Conservation (phyloP, 23 tunicate species). For the Oikopleura albicans region DNA sequence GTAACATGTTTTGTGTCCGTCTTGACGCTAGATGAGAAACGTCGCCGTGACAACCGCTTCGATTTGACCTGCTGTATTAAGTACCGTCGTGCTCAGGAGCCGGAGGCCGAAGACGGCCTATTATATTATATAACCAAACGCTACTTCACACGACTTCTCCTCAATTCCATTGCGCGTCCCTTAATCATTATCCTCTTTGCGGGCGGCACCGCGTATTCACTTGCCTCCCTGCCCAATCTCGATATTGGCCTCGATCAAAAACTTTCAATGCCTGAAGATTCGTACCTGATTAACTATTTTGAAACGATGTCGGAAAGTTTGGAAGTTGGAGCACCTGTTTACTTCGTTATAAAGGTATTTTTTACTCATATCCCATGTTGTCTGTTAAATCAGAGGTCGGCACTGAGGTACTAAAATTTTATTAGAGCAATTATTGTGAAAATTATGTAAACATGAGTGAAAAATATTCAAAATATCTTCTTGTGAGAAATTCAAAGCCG, state of each 20-base stretch:
- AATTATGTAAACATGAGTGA: too few relatives aligned
- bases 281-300: slow-evolving; percentile 61
- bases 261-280: slow-evolving; percentile 66
- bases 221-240: slow-evolving; percentile 25
- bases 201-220: slow-evolving; percentile 40
- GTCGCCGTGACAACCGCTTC: slow-evolving; percentile 33
- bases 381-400: too few relatives aligned
- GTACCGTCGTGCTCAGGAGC: not conserved
- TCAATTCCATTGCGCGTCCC: not conserved
- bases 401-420: too few relatives aligned
- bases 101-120: not conserved
- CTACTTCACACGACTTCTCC: not conserved
- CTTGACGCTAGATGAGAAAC: slow-evolving; percentile 49
- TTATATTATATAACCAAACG: not conserved
- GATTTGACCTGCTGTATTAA: not conserved
- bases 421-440: too few relatives aligned
- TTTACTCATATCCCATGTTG: too few relatives aligned
- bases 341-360: slow-evolving; percentile 78
- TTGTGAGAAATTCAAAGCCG: too few relatives aligned
- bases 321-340: slow-evolving; percentile 79
- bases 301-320: slow-evolving; percentile 73
- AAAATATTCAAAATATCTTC: too few relatives aligned
- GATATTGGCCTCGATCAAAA: slow-evolving; percentile 77
- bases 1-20: slow-evolving; percentile 64
- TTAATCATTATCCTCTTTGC: slow-evolving; percentile 45